These are phyloP conservation scores for Protodeltote pygarga DNA, from an alignment of 2,888 invertebrate species.

Conservation along the genomic window DNA sequence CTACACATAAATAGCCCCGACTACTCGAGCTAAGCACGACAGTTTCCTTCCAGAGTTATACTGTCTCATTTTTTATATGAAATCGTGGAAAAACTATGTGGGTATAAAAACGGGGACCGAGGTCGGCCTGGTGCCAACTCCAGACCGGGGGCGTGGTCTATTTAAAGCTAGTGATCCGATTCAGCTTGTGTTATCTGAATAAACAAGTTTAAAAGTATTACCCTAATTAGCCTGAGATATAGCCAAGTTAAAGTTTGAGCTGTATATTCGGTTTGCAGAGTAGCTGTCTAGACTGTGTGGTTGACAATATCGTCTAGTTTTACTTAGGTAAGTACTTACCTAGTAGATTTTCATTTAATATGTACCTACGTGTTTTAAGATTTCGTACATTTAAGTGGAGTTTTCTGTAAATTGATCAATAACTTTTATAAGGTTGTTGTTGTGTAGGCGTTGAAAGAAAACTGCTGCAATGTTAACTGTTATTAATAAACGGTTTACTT, in stretches of 20 bases:
- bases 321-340: no score
- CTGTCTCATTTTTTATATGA: conserved; percentile 35
- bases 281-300: neutral
- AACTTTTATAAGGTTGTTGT: no score
- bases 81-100: conserved; percentile 35
- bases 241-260: conserved; percentile 8
- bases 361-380: no score
- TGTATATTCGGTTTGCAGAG: no score
- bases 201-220: conserved; percentile 38
- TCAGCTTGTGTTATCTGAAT: conserved; percentile 23
- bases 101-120: conserved; percentile 26
- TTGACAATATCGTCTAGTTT: neutral
- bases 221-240: conserved; percentile 23
- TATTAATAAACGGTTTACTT: no score
- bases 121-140: conserved; percentile 46
- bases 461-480: no score
- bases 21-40: conserved; percentile 2
- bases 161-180: conserved; percentile 26
- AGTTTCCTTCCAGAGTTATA: conserved; percentile 19
- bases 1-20: conserved; percentile 1
- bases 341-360: no score
- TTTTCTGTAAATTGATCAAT: no score
- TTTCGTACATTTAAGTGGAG: no score
- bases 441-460: no score
- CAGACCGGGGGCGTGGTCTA: conserved; percentile 41